Base-by-base conservation (phyloP, 1,140 invertebrate species). In the Drosophila azteca region DNA sequence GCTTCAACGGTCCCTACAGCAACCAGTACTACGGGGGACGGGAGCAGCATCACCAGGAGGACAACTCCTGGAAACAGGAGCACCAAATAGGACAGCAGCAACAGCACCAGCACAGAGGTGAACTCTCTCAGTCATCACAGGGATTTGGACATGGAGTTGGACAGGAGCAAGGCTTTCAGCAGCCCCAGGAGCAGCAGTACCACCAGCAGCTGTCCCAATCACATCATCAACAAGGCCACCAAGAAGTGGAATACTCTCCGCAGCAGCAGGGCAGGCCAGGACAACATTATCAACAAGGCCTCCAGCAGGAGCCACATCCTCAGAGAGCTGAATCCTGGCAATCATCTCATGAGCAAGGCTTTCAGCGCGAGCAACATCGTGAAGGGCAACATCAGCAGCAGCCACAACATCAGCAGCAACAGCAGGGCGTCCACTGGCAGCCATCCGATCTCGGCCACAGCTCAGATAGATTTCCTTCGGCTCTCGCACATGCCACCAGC, bases 1-100 rank as follows among this genome's bases (percentile, higher is more conserved):
- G 22, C 24, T 78, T 53, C n/a, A 70, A 49, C 44, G 79, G 65
- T 17, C 74, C 79, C 17, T 74, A 75, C n/a, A 78, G 13, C 44
- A 60, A 44, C 49, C 63, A 79, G 20, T 55, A 79, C 24, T 79
- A 83, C 11, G 48, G 44, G 20, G 39, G 51, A 8, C 53, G 63
- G 17, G 55, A 62, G 51, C 60, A 45, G 3, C 51, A 57, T n/a
- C 54, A 35, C 9, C 74, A 31, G 24, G 43, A 57, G 35, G 44
- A 35, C 3, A 20, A 49, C 7, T 48, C 57, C 22, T 62, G 67
- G 57, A 35, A 55, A 22, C 31, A 68, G 63, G 17, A 51, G 2
- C 66, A 41, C 3, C 45, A 45, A 1, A 17, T 20, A 6, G 35
- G 35, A 6, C 35, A 35, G 3, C 13, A 66, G 43, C 55, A 15